These are phyloP conservation scores for Ceyx margarethae DNA, from an alignment of 2,113 vertebrate species.

Conservation along the genomic window DNA sequence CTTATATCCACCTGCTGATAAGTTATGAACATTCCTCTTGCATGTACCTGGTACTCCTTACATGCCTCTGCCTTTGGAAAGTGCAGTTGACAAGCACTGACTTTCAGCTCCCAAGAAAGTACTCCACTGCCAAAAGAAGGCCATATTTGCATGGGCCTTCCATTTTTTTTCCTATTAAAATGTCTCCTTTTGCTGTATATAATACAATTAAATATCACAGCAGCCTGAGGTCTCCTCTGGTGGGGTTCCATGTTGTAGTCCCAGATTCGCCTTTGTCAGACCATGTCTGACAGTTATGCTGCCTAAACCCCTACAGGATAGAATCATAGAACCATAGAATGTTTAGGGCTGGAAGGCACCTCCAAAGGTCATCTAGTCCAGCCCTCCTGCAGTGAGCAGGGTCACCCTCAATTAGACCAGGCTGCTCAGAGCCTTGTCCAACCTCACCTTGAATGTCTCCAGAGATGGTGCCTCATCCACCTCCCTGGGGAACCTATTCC, in stretches of 20 bases:
- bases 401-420: no score
- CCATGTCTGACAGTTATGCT: neutral
- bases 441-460: no score
- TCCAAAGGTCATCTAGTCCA: no score
- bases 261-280: neutral
- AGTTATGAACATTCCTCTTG: neutral
- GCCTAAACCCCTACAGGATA: neutral
- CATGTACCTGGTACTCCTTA: neutral
- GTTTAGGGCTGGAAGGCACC: no score
- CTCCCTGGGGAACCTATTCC: no score
- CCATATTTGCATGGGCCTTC: neutral
- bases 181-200: neutral
- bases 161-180: neutral
- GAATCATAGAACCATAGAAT: no score
- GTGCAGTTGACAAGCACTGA: neutral
- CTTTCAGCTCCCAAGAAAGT: neutral
- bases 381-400: no score
- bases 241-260: neutral
- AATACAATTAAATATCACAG: neutral
- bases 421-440: no score
- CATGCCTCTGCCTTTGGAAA: neutral
- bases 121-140: neutral
- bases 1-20: neutral
- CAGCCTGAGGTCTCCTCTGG: neutral
- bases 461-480: no score